These are phyloP conservation scores for Poeciliopsis infans DNA, from an alignment of 2,797 vertebrate species.

Conservation along the genomic window DNA sequence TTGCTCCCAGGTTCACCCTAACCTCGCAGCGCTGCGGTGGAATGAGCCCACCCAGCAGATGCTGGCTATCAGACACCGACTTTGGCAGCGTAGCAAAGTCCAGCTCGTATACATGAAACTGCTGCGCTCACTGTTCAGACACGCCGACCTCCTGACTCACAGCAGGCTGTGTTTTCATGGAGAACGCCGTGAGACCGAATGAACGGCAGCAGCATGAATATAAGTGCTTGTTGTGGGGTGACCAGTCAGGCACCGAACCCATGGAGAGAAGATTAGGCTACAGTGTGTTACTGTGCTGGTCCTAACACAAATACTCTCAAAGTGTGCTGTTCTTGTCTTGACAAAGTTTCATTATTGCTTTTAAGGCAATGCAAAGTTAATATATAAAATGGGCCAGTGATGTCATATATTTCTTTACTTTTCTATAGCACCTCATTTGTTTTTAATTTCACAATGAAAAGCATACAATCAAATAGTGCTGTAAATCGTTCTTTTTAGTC, in stretches of 20 bases:
- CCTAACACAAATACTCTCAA: conserved; percentile 14
- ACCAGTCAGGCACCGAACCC: conserved; percentile 11
- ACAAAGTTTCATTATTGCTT: conserved; percentile 12
- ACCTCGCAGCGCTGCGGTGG: conserved; percentile 28
- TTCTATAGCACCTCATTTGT: neutral
- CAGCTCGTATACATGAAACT: conserved; percentile 24
- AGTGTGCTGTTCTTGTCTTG: neutral
- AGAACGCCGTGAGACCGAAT: conserved; percentile 27
- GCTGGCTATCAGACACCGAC: conserved; percentile 63
- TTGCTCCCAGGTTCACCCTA: conserved; percentile 47
- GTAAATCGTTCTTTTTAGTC: neutral
- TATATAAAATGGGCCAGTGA: conserved; percentile 2
- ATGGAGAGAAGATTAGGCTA: conserved; percentile 19
- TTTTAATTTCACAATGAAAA: conserved; percentile 2
- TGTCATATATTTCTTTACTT: neutral
- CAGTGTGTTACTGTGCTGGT: conserved; percentile 24
- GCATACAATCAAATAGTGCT: neutral
- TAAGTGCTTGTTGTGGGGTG: conserved; percentile 21
- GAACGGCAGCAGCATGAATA: conserved; percentile 10
- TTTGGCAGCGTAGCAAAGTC: conserved; percentile 24
- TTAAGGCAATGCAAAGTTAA: neutral
- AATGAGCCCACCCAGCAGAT: conserved; percentile 68
- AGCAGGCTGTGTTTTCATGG: conserved; percentile 7
- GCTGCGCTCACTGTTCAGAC: conserved; percentile 22
- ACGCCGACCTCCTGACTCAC: conserved; percentile 35